A percentile compares a stretch with the other conserved stretches of the same genome.
These are phyloP conservation scores for Stratiolaelaps scimitus DNA, from an alignment of 1,140 invertebrate species.

Conservation along the genomic window DNA sequence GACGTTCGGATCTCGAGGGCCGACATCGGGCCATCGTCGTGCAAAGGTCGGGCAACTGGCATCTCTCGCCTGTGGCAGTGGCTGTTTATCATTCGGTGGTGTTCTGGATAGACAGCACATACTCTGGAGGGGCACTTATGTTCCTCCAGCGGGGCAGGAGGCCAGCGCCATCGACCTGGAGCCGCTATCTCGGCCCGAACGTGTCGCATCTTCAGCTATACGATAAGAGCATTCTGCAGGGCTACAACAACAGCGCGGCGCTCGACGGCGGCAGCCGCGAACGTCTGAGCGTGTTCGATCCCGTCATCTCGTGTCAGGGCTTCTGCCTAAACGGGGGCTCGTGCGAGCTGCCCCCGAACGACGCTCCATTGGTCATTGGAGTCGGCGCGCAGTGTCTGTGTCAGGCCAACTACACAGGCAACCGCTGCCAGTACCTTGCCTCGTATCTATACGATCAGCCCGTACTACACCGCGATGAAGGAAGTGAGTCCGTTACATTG, in stretches of 20 bases:
- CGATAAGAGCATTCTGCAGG: constrained; percentile 22
- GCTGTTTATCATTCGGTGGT: constrained; percentile 28
- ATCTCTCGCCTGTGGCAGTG: constrained; percentile 26
- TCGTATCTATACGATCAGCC: constrained; percentile 26
- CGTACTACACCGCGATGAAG: constrained; percentile 15
- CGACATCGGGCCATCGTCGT: constrained; percentile 24
- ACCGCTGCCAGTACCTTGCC: constrained; percentile 14
- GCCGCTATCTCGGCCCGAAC: constrained; percentile 20
- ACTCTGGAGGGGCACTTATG: constrained; percentile 27
- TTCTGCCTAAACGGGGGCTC: constrained; percentile 24
- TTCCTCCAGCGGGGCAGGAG: constrained; percentile 23
- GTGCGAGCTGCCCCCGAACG: constrained; percentile 22
- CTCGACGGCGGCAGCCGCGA: constrained; percentile 9
- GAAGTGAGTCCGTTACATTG: no score
- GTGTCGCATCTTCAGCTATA: constrained; percentile 23
- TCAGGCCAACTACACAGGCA: constrained; percentile 13
- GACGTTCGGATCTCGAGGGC: constrained; percentile 25
- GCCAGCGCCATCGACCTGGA: constrained; percentile 27
- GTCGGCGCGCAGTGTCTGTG: constrained; percentile 16
- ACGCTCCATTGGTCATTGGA: constrained; percentile 13
- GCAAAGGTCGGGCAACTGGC: constrained; percentile 23
- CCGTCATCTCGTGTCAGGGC: constrained; percentile 14
- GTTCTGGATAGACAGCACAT: constrained; percentile 28
- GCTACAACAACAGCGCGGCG: constrained; percentile 24
- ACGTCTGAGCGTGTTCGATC: constrained; percentile 13